Base-by-base conservation (phyloP, 2,797 vertebrate species). In the Cyprinella venusta region DNA sequence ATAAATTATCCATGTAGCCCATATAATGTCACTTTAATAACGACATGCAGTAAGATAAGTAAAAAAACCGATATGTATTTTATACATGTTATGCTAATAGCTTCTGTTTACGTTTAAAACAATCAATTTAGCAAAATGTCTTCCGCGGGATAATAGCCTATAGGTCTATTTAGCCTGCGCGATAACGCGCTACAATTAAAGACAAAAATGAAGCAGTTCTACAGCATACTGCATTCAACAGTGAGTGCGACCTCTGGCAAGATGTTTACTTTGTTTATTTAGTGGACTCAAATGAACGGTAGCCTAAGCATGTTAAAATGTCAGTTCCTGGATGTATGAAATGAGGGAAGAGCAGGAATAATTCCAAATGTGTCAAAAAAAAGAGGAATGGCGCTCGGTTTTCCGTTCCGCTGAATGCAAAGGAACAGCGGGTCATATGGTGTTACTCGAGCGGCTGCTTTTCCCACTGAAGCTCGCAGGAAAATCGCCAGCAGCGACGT, bases 401-500 rank as follows among this genome's bases (percentile, higher is more conserved):
- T 24, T 75, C 72, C 74, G 79, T 38, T 33, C 5, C 64, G 78
- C 83, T 80, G 85, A 70, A 81, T 21, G 50, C 67, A 6, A 45
- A 26, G 88, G 90, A 89, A 88, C 81, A n/a, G 81, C 79, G 12
- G 86, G 5, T 64, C 26, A 26, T 40, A 6, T 86, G 52, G 33
- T 65, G 87, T 18, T 18, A 87, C 89, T 78, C 70, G 87, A 48
- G 16, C 80, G 89, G 90, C 92, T 94, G 93, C 93, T 94, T 90
- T 94, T 94, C 93, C 92, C 93, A 90, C 87, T 89, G 79, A 33
- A 61, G 69, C 40, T 8, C 38, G 42, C 40, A 77, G 83, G 89
- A 91, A 89, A 89, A 93, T 71, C 9, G 18, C n/a, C 67, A 21
- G 77, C 70, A 54, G 26, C 26, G 26, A 21, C 56, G 63, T 2